These are phyloP conservation scores for Chionis minor DNA, from an alignment of 2,113 vertebrate genomes.

Conservation along the genomic window DNA sequence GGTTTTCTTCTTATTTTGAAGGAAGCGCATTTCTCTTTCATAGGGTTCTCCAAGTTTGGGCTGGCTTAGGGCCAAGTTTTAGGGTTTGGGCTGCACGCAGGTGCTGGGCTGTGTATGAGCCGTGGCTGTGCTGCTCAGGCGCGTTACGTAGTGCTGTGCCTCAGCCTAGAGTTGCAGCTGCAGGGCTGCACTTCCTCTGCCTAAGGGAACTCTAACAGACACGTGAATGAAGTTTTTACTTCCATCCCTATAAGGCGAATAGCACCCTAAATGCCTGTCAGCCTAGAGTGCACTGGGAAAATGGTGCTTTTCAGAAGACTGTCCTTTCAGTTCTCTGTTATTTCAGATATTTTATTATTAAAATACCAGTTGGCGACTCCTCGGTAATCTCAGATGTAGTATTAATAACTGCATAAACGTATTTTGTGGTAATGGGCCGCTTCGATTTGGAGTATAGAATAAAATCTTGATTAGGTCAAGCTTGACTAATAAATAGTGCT, in stretches of 20 bases:
- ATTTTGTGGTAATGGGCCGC: not conserved
- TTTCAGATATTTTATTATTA: not conserved
- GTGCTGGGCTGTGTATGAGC: not conserved
- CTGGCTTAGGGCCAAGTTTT: too few relatives aligned
- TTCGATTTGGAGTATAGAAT: not conserved
- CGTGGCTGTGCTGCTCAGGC: not conserved
- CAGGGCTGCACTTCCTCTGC: not conserved
- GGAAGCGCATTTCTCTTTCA: not conserved
- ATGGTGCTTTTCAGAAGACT: not conserved
- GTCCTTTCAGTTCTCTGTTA: not conserved
- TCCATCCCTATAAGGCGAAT: not conserved
- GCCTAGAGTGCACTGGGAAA: not conserved
- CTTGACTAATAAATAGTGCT: not conserved
- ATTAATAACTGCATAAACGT: not conserved
- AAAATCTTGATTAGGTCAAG: not conserved
- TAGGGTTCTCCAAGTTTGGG: not conserved
- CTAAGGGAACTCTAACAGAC: not conserved
- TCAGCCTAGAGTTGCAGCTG: not conserved
- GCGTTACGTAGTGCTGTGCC: rapidly evolving
- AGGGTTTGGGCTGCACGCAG: not conserved
- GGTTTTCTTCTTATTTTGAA: not conserved
- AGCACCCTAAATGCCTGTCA: not conserved
- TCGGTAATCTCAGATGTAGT: not conserved
- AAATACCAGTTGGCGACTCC: not conserved
- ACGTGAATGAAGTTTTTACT: not conserved